Percentiles rank a stretch among this genome's conserved stretches.
Conservation (phyloP, 2,113 vertebrate genomes). For the Camelus dromedarius region DNA sequence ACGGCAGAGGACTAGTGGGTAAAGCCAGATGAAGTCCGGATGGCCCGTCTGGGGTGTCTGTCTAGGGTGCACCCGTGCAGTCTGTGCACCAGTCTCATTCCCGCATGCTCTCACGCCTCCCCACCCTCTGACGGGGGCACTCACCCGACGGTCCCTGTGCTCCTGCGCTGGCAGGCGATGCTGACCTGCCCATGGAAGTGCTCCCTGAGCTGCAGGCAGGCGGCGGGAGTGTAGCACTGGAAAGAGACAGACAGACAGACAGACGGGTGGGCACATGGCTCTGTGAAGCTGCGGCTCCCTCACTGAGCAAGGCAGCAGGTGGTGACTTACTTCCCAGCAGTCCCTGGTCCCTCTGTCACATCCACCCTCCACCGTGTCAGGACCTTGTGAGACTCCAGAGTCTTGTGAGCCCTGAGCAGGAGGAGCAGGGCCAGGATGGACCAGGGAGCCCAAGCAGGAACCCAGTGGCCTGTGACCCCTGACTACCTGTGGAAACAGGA, state of each 20-base stretch:
- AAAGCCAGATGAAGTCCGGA: neutral
- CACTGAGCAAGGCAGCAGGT: neutral
- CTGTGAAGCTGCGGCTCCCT: neutral
- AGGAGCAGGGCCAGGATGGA: neutral
- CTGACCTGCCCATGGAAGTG: constrained; percentile 90
- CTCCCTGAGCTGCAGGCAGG: constrained; percentile 91
- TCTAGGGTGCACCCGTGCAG: neutral
- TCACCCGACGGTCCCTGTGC: constrained; percentile 88
- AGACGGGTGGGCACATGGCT: neutral
- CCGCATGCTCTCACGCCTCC: too few relatives aligned
- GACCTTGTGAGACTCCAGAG: neutral
- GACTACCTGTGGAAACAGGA: neutral
- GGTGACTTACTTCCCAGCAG: neutral
- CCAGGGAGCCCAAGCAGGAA: neutral
- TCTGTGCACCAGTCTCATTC: neutral
- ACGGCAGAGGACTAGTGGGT: neutral
- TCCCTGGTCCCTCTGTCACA: neutral
- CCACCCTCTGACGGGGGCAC: constrained; percentile 22
- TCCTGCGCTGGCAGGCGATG: constrained; percentile 86
- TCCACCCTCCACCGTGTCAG: neutral
- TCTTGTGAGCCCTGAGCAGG: neutral
- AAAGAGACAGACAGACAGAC: constrained; percentile 46
- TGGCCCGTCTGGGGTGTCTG: too few relatives aligned
- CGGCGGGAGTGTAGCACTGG: constrained; percentile 92
- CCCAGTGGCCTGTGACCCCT: neutral